Evolutionary conservation across 2,888 invertebrate species (phyloP), one percentile per base, ranked within the genome.

Genomic region (Chrysolina americana): DNA sequence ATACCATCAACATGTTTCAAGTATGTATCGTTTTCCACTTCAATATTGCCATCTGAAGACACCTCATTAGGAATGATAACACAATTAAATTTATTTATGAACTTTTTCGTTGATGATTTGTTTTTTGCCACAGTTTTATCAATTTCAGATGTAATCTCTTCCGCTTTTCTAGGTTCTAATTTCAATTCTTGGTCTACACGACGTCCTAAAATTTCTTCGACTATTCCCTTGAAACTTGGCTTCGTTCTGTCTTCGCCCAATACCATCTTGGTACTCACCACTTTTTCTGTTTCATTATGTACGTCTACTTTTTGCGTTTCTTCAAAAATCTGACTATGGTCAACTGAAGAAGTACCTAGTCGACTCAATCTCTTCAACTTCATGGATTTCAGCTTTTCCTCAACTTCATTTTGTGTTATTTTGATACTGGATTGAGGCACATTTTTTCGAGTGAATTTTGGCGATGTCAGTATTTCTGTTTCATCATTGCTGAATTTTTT

Each of bases 381-480:
- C 79, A 81, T 81, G 9, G 53, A 65, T 68, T 80, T 80, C 6
- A 80, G 62, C 73, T 78, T 80, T 41, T 79, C 77, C 68, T 81
- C 81, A n/a, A 81, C 77, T 65, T 81, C 81, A 59, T 71, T 79
- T 48, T 76, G 56, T 41, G 69, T 71, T 5, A 76, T 68, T 59
- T 59, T 59, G 36, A 59, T 59, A 10, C n/a, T 59, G 9, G 36
- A 15, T 28, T 59, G 59, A 36, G 28, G 36, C n/a, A 36, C 28
- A n/a, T 15, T n/a, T 59, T n/a, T 65, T 17, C 13, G 48, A 23
- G 23, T 4, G n/a, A 23, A 47, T 65, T 65, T 65, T 65, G 65
- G 65, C 4, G 48, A 65, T n/a, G 23, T 10, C n/a, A 15, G 1
- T 41, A 41, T 15, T 19, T n/a, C 59, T 15, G 59, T n/a, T 64